These are phyloP conservation scores for Achlya flavicornis DNA, from an alignment of 2,888 invertebrate genomes.

Conservation along the genomic window DNA sequence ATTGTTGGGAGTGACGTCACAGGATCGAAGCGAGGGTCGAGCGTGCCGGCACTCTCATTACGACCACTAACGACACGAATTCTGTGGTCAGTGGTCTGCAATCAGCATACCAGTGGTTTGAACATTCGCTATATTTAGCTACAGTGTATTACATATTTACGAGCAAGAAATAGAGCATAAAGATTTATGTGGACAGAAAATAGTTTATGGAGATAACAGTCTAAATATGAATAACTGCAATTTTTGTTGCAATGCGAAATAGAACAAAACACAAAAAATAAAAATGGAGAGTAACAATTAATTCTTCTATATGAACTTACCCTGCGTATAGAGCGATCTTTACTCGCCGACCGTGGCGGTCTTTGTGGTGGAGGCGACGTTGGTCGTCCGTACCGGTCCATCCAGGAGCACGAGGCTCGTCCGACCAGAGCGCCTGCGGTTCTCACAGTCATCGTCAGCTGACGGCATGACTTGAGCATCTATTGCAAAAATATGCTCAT, in stretches of 20 bases:
- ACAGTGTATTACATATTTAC: conserved; percentile 47
- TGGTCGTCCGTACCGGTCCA: conserved; percentile 95
- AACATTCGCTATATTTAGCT: neutral
- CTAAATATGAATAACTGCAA: conserved; percentile 13
- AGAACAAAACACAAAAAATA: too few species aligned
- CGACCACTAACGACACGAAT: conserved; percentile 55
- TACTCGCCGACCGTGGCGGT: conserved; percentile 79
- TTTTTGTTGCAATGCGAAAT: conserved; percentile 10
- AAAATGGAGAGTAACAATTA: neutral
- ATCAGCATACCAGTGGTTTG: conserved; percentile 60
- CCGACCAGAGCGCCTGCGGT: conserved; percentile 90
- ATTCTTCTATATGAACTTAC: conserved; percentile 62
- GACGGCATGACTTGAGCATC: conserved; percentile 95
- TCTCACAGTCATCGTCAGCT: conserved; percentile 94
- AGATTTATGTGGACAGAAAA: conserved; percentile 52
- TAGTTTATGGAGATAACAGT: conserved; percentile 35
- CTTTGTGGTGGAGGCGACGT: conserved; percentile 88
- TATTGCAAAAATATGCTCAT: conserved; percentile 58
- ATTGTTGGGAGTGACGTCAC: conserved; percentile 37
- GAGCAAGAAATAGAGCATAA: conserved; percentile 51
- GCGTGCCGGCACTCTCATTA: conserved; percentile 46
- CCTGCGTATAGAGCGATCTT: conserved; percentile 86
- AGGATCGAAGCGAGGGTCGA: conserved; percentile 36
- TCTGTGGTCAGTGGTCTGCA: conserved; percentile 53
- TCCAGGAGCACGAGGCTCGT: conserved; percentile 96